phyloP scores from a whole-genome alignment of 2,113 vertebrate genomes.

The Sinocyclocheilus maitianheensis region DNA sequence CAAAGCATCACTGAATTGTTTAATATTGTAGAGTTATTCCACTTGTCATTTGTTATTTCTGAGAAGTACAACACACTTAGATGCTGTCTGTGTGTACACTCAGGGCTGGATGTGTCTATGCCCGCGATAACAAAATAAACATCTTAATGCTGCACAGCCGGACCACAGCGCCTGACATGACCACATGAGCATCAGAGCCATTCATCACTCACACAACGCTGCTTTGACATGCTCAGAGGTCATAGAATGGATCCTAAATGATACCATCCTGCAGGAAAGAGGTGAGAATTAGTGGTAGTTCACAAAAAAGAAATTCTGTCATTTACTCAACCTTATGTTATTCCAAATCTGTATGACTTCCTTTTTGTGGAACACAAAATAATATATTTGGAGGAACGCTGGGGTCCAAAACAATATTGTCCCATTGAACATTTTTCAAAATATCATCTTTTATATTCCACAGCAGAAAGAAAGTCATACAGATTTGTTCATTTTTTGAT shows the following conservation, averaged over 20 bases:
- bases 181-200: slow-evolving; percentile 40
- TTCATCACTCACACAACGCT: slow-evolving; percentile 20
- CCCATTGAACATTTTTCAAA: neutral
- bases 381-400: neutral
- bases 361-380: neutral
- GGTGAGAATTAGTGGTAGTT: neutral
- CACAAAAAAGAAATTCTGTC: no score
- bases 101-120: slow-evolving; percentile 20
- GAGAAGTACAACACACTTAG: neutral
- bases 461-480: neutral
- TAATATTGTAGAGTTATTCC: neutral
- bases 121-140: slow-evolving; percentile 46
- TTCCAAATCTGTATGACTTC: neutral
- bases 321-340: neutral
- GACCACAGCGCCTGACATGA: slow-evolving; percentile 24
- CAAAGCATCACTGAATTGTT: neutral
- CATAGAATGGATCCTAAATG: slow-evolving; percentile 37
- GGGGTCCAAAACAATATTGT: neutral
- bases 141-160: slow-evolving; percentile 44
- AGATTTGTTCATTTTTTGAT: neutral
- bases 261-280: slow-evolving; percentile 8
- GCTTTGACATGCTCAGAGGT: slow-evolving; percentile 3
- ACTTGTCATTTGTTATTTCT: neutral
- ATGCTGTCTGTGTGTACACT: neutral
- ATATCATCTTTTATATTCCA: neutral